Conservation (phyloP, 2,113 vertebrate genomes). For the Chloropsis cyanopogon region DNA sequence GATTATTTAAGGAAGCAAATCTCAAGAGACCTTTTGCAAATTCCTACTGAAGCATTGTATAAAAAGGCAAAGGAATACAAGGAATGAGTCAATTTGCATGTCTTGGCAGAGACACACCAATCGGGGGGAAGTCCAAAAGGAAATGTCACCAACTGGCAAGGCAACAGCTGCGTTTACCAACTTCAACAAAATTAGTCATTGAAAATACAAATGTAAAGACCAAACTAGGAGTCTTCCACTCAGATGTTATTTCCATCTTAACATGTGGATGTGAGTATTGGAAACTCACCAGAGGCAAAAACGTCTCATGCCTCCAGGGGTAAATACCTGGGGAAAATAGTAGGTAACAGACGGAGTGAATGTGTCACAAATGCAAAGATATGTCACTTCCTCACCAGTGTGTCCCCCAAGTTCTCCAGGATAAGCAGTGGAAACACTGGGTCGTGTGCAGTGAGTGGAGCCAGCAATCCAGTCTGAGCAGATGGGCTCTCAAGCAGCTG, state of each 20-base stretch:
- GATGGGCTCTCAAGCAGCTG: conserved; percentile 48
- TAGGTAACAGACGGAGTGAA: background rate
- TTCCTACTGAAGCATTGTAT: background rate
- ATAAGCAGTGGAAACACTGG: background rate
- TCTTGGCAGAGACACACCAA: conserved; percentile 53
- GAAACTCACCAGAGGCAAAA: conserved; percentile 48
- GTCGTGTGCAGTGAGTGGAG: background rate
- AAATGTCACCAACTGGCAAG: conserved; percentile 70
- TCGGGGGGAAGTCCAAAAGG: conserved; percentile 62
- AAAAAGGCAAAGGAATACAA: conserved; percentile 47
- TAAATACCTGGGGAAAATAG: conserved; percentile 40
- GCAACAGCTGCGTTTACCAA: conserved; percentile 68
- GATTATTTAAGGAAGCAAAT: background rate
- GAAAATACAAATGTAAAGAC: conserved; percentile 64
- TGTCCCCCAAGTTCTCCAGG: background rate
- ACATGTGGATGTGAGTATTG: conserved; percentile 59
- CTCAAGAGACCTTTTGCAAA: background rate
- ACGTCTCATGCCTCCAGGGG: background rate
- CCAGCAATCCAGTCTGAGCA: conserved; percentile 8
- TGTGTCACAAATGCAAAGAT: conserved; percentile 23
- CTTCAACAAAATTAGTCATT: conserved; percentile 67
- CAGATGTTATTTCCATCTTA: conserved; percentile 60
- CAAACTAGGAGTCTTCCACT: conserved; percentile 50
- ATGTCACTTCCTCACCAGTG: background rate
- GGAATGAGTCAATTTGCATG: conserved; percentile 52